These are phyloP conservation scores for Apis florea DNA, from an alignment of 1,140 invertebrate species.

Conservation along the genomic window DNA sequence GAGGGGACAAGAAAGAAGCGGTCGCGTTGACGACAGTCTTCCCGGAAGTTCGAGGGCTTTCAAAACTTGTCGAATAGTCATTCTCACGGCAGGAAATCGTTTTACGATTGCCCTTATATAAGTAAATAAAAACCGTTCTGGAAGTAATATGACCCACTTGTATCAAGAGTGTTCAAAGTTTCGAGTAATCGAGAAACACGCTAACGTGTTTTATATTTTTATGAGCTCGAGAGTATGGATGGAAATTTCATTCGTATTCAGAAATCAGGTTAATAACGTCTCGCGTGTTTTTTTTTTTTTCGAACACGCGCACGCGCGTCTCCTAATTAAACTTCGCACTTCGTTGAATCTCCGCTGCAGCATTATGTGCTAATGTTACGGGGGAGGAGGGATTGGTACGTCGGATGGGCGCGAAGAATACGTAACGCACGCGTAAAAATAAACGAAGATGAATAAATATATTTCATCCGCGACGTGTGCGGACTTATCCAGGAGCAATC, in stretches of 20 bases:
- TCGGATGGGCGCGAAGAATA: not conserved
- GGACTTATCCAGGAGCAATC: not conserved
- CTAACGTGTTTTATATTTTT: not conserved
- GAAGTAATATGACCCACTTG: not conserved
- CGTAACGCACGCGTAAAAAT: not conserved
- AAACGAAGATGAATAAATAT: not conserved
- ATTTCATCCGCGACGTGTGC: not conserved
- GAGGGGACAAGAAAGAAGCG: not conserved
- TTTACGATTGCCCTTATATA: not conserved
- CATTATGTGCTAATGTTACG: not conserved
- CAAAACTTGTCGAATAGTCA: constrained; percentile 36
- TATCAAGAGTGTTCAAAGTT: not conserved
- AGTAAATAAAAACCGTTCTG: constrained; percentile 5
- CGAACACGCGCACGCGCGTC: not conserved
- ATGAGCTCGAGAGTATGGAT: not conserved
- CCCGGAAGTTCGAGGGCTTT: constrained; percentile 24
- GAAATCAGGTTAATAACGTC: not conserved
- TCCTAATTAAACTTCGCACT: not conserved
- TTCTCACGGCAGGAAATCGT: not conserved
- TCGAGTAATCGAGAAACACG: not conserved
- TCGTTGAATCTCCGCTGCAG: not conserved
- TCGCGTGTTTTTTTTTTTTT: not conserved
- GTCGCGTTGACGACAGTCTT: not conserved
- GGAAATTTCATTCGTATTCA: not conserved
- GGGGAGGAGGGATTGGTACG: too few relatives aligned